Evolutionary conservation across 2,113 vertebrate genomes (phyloP).

Genomic region (Beaufortia kweichowensis): DNA sequence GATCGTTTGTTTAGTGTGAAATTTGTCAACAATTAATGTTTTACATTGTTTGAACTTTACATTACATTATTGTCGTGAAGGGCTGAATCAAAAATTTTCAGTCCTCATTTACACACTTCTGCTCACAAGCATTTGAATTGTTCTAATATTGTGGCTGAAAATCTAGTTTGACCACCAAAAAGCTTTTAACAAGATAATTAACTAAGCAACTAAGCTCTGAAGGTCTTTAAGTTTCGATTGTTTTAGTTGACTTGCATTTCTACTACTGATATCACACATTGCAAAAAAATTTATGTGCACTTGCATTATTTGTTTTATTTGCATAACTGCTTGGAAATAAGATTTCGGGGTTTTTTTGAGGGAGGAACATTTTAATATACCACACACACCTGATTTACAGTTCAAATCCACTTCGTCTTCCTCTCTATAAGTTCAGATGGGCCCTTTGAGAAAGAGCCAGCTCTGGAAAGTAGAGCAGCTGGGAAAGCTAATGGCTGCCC

Average conservation of each 20-base stretch:
- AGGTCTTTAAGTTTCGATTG: too few species aligned
- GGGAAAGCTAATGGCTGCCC: constrained; percentile 69
- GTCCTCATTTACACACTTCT: neutral
- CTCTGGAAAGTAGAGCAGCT: constrained; percentile 72
- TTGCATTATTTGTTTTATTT: neutral
- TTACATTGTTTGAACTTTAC: neutral
- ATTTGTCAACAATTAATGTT: neutral
- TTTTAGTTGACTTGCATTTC: too few species aligned
- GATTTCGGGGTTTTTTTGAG: neutral
- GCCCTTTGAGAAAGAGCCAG: constrained; percentile 71
- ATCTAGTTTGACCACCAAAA: neutral
- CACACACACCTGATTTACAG: constrained; percentile 20
- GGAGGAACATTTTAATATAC: neutral
- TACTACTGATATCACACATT: too few species aligned
- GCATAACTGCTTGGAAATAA: neutral
- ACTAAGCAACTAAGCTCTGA: neutral
- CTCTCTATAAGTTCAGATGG: constrained; percentile 40
- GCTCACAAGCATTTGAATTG: neutral
- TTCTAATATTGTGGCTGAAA: neutral
- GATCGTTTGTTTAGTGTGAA: constrained; percentile 1
- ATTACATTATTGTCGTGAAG: neutral
- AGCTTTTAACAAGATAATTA: neutral
- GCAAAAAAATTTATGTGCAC: too few species aligned
- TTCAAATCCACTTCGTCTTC: constrained; percentile 40
- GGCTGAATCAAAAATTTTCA: too few species aligned